Base-by-base conservation (phyloP, 2,888 invertebrate species). In the Cataglyphis rosenhaueri region DNA sequence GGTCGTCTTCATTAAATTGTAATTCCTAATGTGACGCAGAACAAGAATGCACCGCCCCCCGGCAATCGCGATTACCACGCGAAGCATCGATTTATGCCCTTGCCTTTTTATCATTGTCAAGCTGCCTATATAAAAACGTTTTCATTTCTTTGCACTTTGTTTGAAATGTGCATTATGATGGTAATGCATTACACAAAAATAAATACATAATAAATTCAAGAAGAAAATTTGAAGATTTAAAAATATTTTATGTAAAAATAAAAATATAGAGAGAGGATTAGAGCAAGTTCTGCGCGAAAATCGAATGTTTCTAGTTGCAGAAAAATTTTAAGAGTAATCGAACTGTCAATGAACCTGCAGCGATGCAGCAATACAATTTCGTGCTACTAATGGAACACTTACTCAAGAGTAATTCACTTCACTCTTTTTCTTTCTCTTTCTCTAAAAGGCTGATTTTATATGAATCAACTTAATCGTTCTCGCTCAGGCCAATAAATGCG, bases 1-100 rank as follows among this genome's bases (percentile, higher is more conserved):
- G 61, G 21, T 38, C 18, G 75, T 41, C 66, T 79, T 59, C 84
- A 81, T 86, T 89, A 89, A 89, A 89, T 81, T 82, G 73, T 87
- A 86, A 87, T 86, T 87, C 87, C 52, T 81, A 85, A 84, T 48
- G 29, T 61, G 74, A 85, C 70, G 82, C 61, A 82, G 70, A 57
- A 57, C 35, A 64, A 62, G 61, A 84, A 62, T 76, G 52, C 29
- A 32, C 41, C 29, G 66, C 48, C 38, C 38, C n/a, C 21, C 32
- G 64, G n/a, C 48, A 59, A 35, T 76, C 66, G 15, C 48, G 21
- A 61, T 48, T 29, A 57, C 32, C 57, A 32, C 41, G 38, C n/a
- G 59, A 68, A 32, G 29, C 65, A 55, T 82, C 66, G 65, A 76
- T 57, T 52, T 75, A 38, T 65, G 18, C 8, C 55, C 38, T 64